phyloP scores from a whole-genome alignment of 35 echinoderm and acorn worm genomes.

The Apostichopus parvimensis region DNA sequence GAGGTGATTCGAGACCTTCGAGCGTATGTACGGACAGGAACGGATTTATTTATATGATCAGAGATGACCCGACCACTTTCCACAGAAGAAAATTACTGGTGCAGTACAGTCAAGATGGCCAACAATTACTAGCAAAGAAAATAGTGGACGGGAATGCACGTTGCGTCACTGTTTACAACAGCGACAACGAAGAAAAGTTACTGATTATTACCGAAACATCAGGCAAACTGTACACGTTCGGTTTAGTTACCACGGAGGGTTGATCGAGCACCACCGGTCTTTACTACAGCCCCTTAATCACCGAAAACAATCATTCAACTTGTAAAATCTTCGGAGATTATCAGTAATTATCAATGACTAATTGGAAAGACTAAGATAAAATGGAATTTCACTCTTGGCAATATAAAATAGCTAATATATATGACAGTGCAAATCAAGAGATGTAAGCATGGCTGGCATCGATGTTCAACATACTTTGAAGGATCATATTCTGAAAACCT shows the following conservation, averaged over 20 bases:
- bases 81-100: background rate
- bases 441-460: no score
- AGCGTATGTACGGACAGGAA: conserved; percentile 35
- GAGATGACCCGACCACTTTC: background rate
- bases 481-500: no score
- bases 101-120: conserved; percentile 28
- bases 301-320: no score
- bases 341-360: no score
- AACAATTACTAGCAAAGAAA: background rate
- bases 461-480: no score
- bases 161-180: background rate
- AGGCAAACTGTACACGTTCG: conserved; percentile 11
- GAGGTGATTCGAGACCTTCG: background rate
- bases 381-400: no score
- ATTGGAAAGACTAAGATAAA: no score
- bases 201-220: background rate
- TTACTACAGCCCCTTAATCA: no score
- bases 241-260: background rate
- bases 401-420: no score
- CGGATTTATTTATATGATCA: conserved; percentile 11
- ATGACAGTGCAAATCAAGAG: no score
- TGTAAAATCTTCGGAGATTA: no score
- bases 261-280: no score
- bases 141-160: conserved; percentile 1
- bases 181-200: background rate